Base-by-base conservation (phyloP, 2,888 invertebrate genomes). In the Eupithecia dodoneata region DNA sequence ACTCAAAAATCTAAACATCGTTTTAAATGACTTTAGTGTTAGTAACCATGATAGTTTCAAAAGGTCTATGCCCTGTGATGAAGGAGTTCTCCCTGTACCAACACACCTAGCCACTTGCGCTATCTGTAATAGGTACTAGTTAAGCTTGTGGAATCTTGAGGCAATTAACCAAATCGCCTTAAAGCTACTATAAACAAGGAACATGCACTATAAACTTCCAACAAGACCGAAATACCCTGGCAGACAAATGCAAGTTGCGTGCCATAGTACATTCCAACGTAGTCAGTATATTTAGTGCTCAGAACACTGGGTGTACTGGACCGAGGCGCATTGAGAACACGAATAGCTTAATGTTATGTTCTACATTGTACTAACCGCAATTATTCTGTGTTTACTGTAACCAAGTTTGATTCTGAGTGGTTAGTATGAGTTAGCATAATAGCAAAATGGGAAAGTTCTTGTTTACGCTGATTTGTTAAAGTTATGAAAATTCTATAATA, bases 191-290 rank as follows among this genome's bases (percentile, higher is more conserved):
- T 72, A 73, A 73, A 73, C 72, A 15, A 67, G 15, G 42, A 73
- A 52, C 55, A 67, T 49, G 44, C 66, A 41, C 69, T 41, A 70
- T 73, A 70, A 76, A 69, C 47, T 75, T 41, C 63, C 44, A 15
- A 47, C 66, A 67, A 72, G 59, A 65, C 76, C 41, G 47, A 70
- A 73, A 73, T 73, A 71, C 71, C 67, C 30, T 59, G 44, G n/a
- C 65, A 74, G 76, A 76, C 76, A 74, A 73, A 65, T 73, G 63
- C 66, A n/a, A 71, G 44, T 76, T 55, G 76, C 76, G 76, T 76
- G 76, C 74, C 71, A 67, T 76, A 76, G 76, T 76, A 74, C 76
- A 76, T 76, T 74, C 76, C 71, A 7, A 0, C 74, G 73, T 76
- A 71, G 15, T 30, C 18, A 2, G 71, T 75, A 72, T 72, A 75